Evolutionary conservation across 2,888 invertebrate species (phyloP).

Genomic region (Hydrotaea diabolus): DNA sequence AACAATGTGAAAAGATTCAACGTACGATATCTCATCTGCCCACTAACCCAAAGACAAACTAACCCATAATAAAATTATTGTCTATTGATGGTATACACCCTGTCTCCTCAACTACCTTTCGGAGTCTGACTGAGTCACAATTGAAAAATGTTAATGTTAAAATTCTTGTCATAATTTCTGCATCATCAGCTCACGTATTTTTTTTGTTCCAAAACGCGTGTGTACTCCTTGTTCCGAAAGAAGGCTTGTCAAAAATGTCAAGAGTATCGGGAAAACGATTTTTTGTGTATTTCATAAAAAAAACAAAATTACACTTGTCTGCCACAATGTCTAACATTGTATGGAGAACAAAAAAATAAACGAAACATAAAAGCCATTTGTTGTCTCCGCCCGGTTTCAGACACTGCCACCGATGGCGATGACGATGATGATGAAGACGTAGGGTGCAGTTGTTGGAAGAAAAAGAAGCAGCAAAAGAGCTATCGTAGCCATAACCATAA

Average conservation of each 20-base stretch:
- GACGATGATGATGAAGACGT: background rate
- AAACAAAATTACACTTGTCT: conserved; percentile 65
- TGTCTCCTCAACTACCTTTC: no score
- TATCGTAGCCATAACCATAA: conserved; percentile 36
- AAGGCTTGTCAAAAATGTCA: conserved; percentile 3
- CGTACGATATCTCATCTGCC: no score
- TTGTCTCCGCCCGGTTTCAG: conserved; percentile 37
- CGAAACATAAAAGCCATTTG: no score
- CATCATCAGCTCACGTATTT: no score
- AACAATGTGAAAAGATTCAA: no score
- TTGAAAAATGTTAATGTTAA: no score
- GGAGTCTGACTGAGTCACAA: no score
- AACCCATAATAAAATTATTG: no score
- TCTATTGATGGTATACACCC: no score
- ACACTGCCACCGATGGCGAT: background rate
- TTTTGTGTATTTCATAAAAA: background rate
- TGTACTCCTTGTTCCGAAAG: background rate
- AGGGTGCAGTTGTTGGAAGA: background rate
- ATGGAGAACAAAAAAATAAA: background rate
- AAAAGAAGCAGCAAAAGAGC: background rate
- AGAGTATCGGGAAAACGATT: background rate
- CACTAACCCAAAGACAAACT: no score
- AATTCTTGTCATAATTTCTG: no score
- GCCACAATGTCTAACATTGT: conserved; percentile 59
- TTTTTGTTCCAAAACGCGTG: background rate